phyloP scores from a whole-genome alignment of 2,888 invertebrate genomes.

The Eristalinus sepulchralis region DNA sequence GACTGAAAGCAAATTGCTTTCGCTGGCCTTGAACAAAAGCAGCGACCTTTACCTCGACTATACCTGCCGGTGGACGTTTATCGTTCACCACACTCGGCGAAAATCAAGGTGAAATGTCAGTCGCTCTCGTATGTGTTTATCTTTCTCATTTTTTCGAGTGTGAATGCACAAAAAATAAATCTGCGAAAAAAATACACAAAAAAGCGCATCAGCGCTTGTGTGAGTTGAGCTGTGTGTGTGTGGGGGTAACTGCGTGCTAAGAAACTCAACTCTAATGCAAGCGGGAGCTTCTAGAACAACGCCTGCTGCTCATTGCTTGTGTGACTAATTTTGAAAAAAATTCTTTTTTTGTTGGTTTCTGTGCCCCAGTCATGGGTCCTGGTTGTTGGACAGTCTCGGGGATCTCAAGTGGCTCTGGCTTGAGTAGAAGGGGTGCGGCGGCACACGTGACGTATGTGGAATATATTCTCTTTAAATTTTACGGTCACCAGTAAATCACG shows the following conservation, averaged over 20 bases:
- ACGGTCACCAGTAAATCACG: constrained; percentile 6
- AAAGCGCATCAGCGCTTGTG: background rate
- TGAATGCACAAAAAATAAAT: background rate
- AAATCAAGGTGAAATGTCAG: constrained; percentile 63
- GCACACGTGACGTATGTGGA: constrained; percentile 53
- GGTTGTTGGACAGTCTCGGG: no score
- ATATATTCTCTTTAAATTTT: constrained; percentile 2
- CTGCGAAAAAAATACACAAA: background rate
- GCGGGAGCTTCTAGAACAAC: background rate
- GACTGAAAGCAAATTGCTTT: constrained; percentile 21
- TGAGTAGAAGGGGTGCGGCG: constrained; percentile 11
- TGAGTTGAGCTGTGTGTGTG: background rate
- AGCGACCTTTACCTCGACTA: constrained; percentile 44
- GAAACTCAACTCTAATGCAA: background rate
- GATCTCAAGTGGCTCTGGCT: constrained; percentile 12
- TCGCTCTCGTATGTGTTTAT: constrained; percentile 1
- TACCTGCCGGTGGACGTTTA: constrained; percentile 44
- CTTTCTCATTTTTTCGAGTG: background rate
- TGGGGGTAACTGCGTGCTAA: background rate
- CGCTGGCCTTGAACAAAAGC: constrained; percentile 62
- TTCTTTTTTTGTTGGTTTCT: no score
- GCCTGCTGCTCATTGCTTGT: background rate
- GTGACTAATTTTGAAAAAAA: constrained; percentile 26
- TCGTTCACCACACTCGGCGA: constrained; percentile 50
- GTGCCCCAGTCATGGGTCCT: no score